Base-by-base conservation (phyloP, 2,797 vertebrate genomes). In the Lutjanus argentimaculatus region DNA sequence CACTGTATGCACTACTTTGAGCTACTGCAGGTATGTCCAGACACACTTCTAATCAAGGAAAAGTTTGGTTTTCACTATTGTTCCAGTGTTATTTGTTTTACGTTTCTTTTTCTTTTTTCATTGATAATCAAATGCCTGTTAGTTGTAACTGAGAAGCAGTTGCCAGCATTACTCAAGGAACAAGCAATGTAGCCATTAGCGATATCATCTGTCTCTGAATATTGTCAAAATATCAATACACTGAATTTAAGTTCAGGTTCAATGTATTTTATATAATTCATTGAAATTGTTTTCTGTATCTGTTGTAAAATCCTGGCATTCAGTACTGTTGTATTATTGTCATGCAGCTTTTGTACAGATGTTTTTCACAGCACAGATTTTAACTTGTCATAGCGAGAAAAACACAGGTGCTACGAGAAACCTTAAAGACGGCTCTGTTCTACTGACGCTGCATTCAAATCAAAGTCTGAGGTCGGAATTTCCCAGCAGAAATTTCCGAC, bases 1-100 rank as follows among this genome's bases (percentile, higher is more conserved):
- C 98, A 99, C 86, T 99, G 99, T 90, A 95, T 98, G 96, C 98
- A 99, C 95, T 99, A 99, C 94, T 99, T 99, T 88, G 99, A 99
- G 83, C 95, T 99, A 69, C 95, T 99, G 25, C 97, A 99, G 97
- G 99, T 99, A 95, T 0, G 75, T 68, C 11, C 12, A 3, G 12
- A 63, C 63, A 36, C 48, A 7, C 7, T 8, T 30, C 1, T 16
- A 9, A 7, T 12, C 6, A 58, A 46, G 43, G 13, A 69, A 5
- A 8, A 3, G 0, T 22, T 8, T 64, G 0, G 2, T 51, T 25
- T 53, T 65, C 16, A 10, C 19, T 17, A 0, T 36, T 3, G 11
- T 52, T 52, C 46, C 3, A 12, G 21, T 6, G 56, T 82, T 64
- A 30, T 58, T 58, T 49, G 9, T 22, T 0, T 17, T 61, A 0